Conservation (phyloP, 2,113 vertebrate genomes). For the Lonchura striata region DNA sequence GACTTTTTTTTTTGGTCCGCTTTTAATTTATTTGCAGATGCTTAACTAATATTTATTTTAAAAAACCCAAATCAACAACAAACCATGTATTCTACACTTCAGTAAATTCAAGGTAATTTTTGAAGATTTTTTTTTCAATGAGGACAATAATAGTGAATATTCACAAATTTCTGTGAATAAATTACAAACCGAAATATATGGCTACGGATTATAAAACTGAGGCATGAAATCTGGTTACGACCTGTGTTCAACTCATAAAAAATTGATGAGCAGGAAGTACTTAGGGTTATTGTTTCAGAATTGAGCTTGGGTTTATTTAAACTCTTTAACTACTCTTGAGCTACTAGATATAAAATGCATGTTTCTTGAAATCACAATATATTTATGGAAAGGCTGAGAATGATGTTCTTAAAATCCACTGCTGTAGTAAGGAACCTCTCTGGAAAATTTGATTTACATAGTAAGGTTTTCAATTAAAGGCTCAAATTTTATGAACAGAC, state of each 20-base stretch:
- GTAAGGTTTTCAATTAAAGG: neutral
- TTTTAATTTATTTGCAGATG: neutral
- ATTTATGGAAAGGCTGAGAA: neutral
- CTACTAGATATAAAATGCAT: neutral
- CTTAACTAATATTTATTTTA: neutral
- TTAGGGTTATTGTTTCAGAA: neutral
- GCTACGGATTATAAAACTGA: neutral
- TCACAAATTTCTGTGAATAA: neutral
- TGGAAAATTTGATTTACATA: neutral
- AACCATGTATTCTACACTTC: accelerated
- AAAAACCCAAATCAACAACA: neutral
- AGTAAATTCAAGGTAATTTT: neutral
- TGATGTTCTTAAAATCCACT: neutral
- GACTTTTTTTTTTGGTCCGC: neutral
- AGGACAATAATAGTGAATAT: neutral
- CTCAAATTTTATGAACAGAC: neutral
- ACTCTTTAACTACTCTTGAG: neutral
- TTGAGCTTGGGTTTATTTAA: neutral
- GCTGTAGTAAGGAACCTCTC: neutral
- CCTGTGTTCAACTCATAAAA: neutral
- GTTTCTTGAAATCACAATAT: neutral
- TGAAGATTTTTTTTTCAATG: neutral
- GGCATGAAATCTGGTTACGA: neutral
- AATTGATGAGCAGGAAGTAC: neutral
- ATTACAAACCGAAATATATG: neutral